Base-by-base conservation (phyloP, 2,888 invertebrate species). In the Drosophila phalerata region DNA sequence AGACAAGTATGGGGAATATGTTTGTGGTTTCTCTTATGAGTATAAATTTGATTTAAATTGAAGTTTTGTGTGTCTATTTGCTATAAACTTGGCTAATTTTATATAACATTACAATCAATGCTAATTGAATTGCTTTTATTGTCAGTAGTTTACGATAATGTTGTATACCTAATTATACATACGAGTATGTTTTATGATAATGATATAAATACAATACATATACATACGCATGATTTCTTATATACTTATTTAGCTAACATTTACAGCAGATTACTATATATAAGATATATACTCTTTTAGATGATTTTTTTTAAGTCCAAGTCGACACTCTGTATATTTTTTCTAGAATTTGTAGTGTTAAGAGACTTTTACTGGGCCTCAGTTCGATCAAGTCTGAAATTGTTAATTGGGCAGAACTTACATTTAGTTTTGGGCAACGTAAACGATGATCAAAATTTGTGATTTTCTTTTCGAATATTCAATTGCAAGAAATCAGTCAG, bases 41-140 rank as follows among this genome's bases (percentile, higher is more conserved):
- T 72, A 81, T 81, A 72, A 71, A 84, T 81, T 81, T 81, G 74
- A 81, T 79, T 81, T 72, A 77, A 64, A 61, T 28, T 28, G 28
- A 45, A 9, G 51, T 58, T 25, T 5, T 30, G 19, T 61, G 34
- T 47, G 22, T 56, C 22, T 43, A 37, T 45, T 67, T 52, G 40
- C 66, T 73, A 70, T 62, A 57, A 69, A 69, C 57, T 74, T 73
- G 73, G 63, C 73, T 77, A 77, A 69, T 56, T 60, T 53, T 25
- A 34, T 34, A 37, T 57, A 28, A 49, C 28, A 30, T 51, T 55
- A 63, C 45, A 37, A 32, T 78, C 81, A 74, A 79, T 68, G 83
- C 78, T 91, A 91, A 91, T 91, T 91, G 90, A 91, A 90, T 85
- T 85, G 63, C 70, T 70, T 73, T 88, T 92, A 92, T 92, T 92